phyloP scores from a whole-genome alignment of 2,888 invertebrate genomes.

The Orchestes rusci region DNA sequence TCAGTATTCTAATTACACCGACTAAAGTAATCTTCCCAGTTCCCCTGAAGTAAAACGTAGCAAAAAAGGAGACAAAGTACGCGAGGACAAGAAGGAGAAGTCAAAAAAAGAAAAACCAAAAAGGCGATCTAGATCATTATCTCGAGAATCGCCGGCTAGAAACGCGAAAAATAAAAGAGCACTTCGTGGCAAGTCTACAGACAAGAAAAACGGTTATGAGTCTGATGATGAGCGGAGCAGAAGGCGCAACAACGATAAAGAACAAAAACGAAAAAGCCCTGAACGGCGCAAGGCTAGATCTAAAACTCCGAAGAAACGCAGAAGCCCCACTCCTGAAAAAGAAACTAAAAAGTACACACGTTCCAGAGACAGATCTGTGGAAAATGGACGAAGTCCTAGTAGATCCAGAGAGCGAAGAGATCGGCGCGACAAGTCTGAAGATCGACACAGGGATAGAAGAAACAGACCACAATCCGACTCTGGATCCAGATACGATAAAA shows the following conservation, averaged over 20 bases:
- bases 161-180: conserved; percentile 20
- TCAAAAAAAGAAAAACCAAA: conserved; percentile 11
- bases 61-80: conserved; percentile 27
- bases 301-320: too few relatives aligned
- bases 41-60: conserved; percentile 35
- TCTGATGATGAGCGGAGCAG: conserved; percentile 17
- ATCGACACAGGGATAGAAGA: too few relatives aligned
- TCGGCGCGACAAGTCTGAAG: too few relatives aligned
- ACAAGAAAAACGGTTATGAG: conserved; percentile 19
- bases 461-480: too few relatives aligned
- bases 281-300: conserved; percentile 22
- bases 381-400: conserved; percentile 21
- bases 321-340: too few relatives aligned
- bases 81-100: conserved; percentile 23
- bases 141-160: conserved; percentile 14
- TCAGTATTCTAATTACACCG: conserved; percentile 14
- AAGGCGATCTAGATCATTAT: conserved; percentile 11
- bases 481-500: too few relatives aligned
- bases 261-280: conserved; percentile 4
- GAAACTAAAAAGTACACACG: too few relatives aligned
- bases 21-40: conserved; percentile 25
- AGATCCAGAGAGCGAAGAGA: too few relatives aligned
- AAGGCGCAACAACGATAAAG: conserved; percentile 17
- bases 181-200: conserved; percentile 24
- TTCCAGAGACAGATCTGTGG: too few relatives aligned